These are phyloP conservation scores for Fundulus diaphanus DNA, from an alignment of 2,797 vertebrate genomes.

Conservation along the genomic window DNA sequence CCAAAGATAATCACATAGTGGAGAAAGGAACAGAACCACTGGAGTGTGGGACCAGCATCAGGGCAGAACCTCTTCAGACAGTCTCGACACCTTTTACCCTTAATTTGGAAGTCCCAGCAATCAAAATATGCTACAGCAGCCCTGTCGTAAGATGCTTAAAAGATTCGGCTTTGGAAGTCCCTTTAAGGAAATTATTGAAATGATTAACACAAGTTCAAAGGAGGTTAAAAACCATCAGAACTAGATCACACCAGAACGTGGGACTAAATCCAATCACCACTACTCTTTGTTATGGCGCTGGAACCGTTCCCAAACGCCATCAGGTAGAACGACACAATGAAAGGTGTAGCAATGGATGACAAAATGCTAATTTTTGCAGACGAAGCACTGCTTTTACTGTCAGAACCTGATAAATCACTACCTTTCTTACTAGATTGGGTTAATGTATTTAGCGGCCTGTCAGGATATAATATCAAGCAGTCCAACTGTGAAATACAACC, in stretches of 20 bases:
- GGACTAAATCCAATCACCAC: neutral
- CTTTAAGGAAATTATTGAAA: neutral
- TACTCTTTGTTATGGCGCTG: neutral
- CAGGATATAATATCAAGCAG: neutral
- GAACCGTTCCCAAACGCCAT: neutral
- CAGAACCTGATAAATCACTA: neutral
- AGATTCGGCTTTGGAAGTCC: neutral
- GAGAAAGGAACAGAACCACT: neutral
- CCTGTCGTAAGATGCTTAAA: neutral
- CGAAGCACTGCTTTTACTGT: neutral
- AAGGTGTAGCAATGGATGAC: neutral
- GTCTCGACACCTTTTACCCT: neutral
- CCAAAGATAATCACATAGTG: too few relatives aligned
- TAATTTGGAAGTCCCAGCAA: neutral
- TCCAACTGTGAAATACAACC: neutral
- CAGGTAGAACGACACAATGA: neutral
- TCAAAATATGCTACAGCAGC: neutral
- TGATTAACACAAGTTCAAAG: neutral
- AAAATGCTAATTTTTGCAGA: neutral
- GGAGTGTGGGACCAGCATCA: neutral
- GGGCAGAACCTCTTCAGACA: neutral
- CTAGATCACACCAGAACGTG: neutral
- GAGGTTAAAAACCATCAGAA: neutral
- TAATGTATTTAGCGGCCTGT: neutral
- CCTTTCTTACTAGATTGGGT: neutral